phyloP scores from a whole-genome alignment of 2,113 vertebrate genomes.

The Atlantisia rogersi region DNA sequence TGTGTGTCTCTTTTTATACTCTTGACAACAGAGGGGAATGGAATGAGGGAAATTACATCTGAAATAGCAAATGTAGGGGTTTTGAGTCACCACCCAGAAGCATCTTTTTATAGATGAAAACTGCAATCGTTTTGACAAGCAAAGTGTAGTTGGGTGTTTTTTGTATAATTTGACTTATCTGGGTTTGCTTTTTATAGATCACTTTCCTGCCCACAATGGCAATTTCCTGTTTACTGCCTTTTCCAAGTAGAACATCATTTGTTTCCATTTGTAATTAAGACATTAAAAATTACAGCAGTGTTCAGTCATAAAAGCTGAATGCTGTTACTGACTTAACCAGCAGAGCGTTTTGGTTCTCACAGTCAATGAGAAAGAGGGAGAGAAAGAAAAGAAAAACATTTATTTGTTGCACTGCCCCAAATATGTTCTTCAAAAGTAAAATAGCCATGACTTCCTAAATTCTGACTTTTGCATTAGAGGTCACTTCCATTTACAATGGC shows the following conservation, averaged over 20 bases:
- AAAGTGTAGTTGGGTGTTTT: slow-evolving; percentile 8
- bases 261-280: slow-evolving; percentile 40
- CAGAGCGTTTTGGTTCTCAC: slow-evolving; percentile 19
- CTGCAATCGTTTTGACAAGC: slow-evolving; percentile 47
- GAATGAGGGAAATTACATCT: slow-evolving; percentile 57
- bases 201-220: background rate
- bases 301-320: slow-evolving; percentile 8
- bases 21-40: slow-evolving; percentile 43
- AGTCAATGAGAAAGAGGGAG: background rate
- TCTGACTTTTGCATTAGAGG: slow-evolving; percentile 50
- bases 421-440: slow-evolving; percentile 46
- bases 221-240: slow-evolving; percentile 40
- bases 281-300: slow-evolving; percentile 18
- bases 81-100: slow-evolving; percentile 67
- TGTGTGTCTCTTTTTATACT: slow-evolving; percentile 43
- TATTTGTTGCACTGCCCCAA: background rate
- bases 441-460: slow-evolving; percentile 45
- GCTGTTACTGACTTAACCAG: background rate
- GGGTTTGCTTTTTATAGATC: slow-evolving; percentile 54
- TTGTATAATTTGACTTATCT: slow-evolving; percentile 56
- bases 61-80: slow-evolving; percentile 56
- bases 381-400: background rate
- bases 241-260: background rate
- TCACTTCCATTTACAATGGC: slow-evolving; percentile 51
- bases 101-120: slow-evolving; percentile 67